Evolutionary conservation across 35 echinoderm and acorn worm species (phyloP), one percentile per base, ranked within the genome.

Genomic region (Holothuria glaberrima): DNA sequence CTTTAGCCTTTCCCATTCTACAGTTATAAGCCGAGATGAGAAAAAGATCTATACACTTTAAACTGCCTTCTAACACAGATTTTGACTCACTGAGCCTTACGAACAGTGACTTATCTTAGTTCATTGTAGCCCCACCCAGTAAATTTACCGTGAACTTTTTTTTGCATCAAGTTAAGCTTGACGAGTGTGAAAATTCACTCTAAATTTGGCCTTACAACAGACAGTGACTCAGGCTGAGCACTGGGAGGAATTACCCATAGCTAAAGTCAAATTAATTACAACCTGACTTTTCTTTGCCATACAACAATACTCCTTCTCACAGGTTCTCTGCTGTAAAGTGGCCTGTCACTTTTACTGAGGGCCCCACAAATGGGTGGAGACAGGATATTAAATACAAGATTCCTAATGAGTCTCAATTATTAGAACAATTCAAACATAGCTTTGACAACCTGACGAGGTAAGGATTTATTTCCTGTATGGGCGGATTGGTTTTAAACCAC

Each of bases 241-340:
- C 50, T 54, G 50, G 50, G 71, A 34, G 71, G 71, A 38, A 75
- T 75, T 41, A 75, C 33, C 30, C 29, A 75, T 75, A 75, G 30
- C 44, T n/a, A 21, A 41, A 44, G 71, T 75, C 71, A 75, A 75
- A 75, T 75, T 75, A 75, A 75, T 75, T 75, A 75, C 31, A 75
- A 29, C 71, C 28, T 41, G 33, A 38, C 71, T 31, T 75, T 75
- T 75, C 71, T 41, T 35, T 38, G 71, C 29, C 71, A 25, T 75
- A 21, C 13, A 17, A 21, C 12, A 22, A 38, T 3, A 21, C 33
- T 75, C 28, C 71, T 36, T 44, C 71, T n/a, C 9, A 17, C 33
- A 32, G 20, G 21, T 75, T 41, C 18, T 69, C 20, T 9, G 19
- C 31, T 3, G 71, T 17, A 29, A 75, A 33, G 33, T 29, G 18